A percentile compares a stretch with the other conserved stretches of the same genome.
These are phyloP conservation scores for Intellagama lesueurii DNA, from an alignment of 2,797 vertebrate species.

Conservation along the genomic window DNA sequence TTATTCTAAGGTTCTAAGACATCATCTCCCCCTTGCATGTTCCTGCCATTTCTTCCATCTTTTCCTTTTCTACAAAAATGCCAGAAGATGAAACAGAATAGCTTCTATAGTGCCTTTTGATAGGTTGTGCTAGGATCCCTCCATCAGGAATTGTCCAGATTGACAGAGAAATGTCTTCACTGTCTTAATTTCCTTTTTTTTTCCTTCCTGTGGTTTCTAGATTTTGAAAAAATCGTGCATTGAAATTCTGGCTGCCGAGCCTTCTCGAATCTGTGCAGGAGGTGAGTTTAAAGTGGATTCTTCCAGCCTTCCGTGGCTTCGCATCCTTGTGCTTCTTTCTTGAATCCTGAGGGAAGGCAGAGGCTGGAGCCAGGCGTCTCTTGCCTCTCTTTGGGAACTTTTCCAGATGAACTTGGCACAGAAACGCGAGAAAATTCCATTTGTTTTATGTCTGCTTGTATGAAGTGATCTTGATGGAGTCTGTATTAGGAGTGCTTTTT, in stretches of 20 bases:
- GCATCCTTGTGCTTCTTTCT: neutral
- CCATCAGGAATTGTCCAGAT: rapidly evolving
- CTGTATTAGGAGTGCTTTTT: neutral
- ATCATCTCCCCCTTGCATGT: neutral
- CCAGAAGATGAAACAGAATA: neutral
- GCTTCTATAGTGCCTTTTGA: neutral
- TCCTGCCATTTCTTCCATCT: neutral
- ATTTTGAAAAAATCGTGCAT: conserved; percentile 98
- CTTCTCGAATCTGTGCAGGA: conserved; percentile 97
- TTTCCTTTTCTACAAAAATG: neutral
- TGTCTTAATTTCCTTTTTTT: neutral
- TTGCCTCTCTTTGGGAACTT: neutral
- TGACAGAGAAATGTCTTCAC: neutral
- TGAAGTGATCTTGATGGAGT: conserved; percentile 11
- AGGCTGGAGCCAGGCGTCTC: neutral
- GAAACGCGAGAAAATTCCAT: conserved; percentile 1
- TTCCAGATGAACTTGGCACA: conserved; percentile 7
- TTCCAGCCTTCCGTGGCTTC: rapidly evolving
- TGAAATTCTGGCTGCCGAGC: conserved; percentile 96
- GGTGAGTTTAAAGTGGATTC: conserved; percentile 78
- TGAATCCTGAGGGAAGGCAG: neutral
- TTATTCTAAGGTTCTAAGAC: no score
- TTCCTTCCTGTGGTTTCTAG: conserved; percentile 74
- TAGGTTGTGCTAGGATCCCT: neutral
- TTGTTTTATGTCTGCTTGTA: conserved; percentile 17